These are phyloP conservation scores for Agriopis aurantiaria DNA, from an alignment of 2,888 invertebrate species.

Conservation along the genomic window DNA sequence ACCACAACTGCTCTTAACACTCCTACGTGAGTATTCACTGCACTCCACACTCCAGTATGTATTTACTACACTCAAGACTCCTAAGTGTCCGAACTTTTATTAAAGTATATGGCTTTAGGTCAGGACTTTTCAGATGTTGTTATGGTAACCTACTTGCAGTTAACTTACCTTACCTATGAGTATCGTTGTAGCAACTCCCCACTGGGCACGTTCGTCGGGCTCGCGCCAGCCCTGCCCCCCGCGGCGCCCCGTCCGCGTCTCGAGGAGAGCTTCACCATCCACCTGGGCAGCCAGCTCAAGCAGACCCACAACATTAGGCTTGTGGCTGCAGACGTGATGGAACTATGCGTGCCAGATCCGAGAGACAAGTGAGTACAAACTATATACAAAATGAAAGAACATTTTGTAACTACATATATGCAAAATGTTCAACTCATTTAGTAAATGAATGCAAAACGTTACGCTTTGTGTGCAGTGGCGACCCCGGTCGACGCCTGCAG, in stretches of 20 bases:
- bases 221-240: constrained; percentile 41
- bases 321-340: constrained; percentile 92
- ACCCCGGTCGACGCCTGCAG: constrained; percentile 92
- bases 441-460: too few species aligned
- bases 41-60: background rate
- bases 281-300: constrained; percentile 98
- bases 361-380: constrained; percentile 57
- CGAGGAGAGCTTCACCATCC: constrained; percentile 99
- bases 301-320: constrained; percentile 99
- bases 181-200: constrained; percentile 70
- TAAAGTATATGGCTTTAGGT: too few species aligned
- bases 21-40: constrained; percentile 83
- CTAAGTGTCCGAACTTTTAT: too few species aligned
- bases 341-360: constrained; percentile 63
- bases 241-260: constrained; percentile 68
- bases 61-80: too few species aligned
- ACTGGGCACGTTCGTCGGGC: constrained; percentile 62
- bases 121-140: too few species aligned
- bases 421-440: too few species aligned
- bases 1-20: constrained; percentile 77
- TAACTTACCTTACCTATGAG: too few species aligned
- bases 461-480: constrained; percentile 61
- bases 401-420: too few species aligned
- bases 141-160: too few species aligned
- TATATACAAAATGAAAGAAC: background rate